These are phyloP conservation scores for Ellobium chinense DNA, from an alignment of 2,888 invertebrate species.

Conservation along the genomic window DNA sequence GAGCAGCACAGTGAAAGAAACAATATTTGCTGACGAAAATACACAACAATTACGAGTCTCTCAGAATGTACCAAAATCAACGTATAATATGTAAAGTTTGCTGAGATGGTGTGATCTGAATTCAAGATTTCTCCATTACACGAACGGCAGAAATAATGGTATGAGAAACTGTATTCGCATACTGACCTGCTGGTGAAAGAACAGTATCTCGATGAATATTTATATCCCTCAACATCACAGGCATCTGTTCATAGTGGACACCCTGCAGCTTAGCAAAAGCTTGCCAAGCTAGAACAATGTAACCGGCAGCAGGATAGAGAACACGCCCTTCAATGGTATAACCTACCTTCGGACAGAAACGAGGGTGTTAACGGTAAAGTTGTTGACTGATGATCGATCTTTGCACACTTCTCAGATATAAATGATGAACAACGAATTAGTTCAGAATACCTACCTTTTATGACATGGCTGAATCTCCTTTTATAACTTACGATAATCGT, in stretches of 20 bases:
- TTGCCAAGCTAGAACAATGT: conserved; percentile 83
- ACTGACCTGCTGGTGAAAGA: conserved; percentile 87
- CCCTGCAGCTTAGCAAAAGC: conserved; percentile 78
- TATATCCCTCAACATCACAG: conserved; percentile 92
- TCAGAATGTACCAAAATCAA: too few species aligned
- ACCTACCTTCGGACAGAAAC: too few species aligned
- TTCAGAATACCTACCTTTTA: too few species aligned
- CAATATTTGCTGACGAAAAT: too few species aligned
- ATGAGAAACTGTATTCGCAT: not conserved
- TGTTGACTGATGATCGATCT: not conserved
- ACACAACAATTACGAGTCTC: too few species aligned
- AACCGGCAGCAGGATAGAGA: conserved; percentile 90
- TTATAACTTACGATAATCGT: too few species aligned
- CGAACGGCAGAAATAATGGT: not conserved
- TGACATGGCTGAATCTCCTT: too few species aligned
- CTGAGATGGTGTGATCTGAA: not conserved
- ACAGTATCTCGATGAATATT: conserved; percentile 96
- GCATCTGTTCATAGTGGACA: conserved; percentile 84
- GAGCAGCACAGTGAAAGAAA: too few species aligned
- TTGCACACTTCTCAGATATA: too few species aligned
- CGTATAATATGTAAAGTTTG: conserved; percentile 64
- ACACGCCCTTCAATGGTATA: conserved; percentile 93
- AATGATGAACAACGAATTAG: too few species aligned
- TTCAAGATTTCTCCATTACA: not conserved
- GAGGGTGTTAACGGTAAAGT: conserved; percentile 44